Conservation (phyloP, 2,888 invertebrate genomes). For the Eumerus sabulonum region DNA sequence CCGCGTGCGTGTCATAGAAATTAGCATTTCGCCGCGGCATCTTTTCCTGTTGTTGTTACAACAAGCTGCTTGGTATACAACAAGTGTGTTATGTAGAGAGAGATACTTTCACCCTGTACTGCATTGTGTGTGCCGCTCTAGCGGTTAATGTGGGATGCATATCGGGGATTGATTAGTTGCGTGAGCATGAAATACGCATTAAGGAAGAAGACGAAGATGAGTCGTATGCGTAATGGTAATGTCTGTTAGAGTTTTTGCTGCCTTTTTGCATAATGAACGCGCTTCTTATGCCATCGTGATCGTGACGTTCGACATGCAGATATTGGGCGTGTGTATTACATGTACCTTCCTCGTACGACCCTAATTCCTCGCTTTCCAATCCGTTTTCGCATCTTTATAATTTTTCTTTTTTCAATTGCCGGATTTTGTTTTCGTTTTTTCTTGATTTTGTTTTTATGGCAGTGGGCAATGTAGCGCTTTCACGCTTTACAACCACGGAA, state of each 20-base stretch:
- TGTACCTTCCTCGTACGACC: conserved; percentile 10
- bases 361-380: conserved; percentile 30
- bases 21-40: conserved; percentile 15
- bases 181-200: conserved; percentile 34
- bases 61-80: not conserved
- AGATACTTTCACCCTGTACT: conserved; percentile 36
- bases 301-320: not conserved
- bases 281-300: not conserved
- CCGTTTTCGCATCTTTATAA: conserved; percentile 7
- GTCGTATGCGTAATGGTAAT: conserved; percentile 21
- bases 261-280: conserved; percentile 45
- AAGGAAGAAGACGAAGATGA: conserved; percentile 43
- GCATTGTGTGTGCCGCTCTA: conserved; percentile 8
- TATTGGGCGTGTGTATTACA: no score
- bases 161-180: conserved; percentile 42
- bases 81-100: no score
- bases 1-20: conserved; percentile 8
- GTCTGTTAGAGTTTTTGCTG: conserved; percentile 30
- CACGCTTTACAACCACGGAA: conserved; percentile 27
- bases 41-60: conserved; percentile 1
- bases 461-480: no score
- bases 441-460: no score
- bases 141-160: conserved; percentile 27
- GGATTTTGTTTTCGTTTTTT: conserved; percentile 34
- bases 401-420: conserved; percentile 9